phyloP scores from a whole-genome alignment of 2,797 vertebrate genomes.

The Malurus leucopterus region DNA sequence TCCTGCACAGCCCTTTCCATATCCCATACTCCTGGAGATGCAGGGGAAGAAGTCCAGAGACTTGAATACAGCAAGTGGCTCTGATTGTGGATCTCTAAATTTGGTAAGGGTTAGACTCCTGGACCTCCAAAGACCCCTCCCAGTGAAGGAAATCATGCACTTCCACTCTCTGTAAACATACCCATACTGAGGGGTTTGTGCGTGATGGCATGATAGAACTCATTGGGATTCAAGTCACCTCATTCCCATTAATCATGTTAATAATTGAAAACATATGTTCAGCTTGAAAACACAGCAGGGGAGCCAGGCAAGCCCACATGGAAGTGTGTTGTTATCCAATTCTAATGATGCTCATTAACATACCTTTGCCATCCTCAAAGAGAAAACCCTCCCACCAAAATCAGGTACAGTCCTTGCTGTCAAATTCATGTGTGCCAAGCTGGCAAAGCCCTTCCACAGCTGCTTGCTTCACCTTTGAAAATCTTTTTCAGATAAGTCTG shows the following conservation, averaged over 20 bases:
- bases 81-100: background rate
- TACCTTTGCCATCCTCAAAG: background rate
- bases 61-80: background rate
- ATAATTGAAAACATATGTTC: conserved; percentile 65
- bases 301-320: conserved; percentile 12
- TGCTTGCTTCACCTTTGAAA: background rate
- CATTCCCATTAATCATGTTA: conserved; percentile 51
- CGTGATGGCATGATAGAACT: background rate
- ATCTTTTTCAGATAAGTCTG: background rate
- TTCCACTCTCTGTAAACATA: background rate
- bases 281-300: conserved; percentile 56
- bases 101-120: background rate
- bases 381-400: conserved; percentile 6
- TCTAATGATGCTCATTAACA: conserved; percentile 25
- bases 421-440: background rate
- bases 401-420: background rate
- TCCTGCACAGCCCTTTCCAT: background rate
- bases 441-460: background rate
- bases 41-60: background rate
- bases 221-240: conserved; percentile 39
- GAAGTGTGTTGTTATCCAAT: background rate
- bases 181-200: background rate
- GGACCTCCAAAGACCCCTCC: background rate
- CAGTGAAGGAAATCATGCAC: background rate
- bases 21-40: rapidly evolving